Conservation (phyloP, 2,888 invertebrate genomes). For the Clanis bilineata region DNA sequence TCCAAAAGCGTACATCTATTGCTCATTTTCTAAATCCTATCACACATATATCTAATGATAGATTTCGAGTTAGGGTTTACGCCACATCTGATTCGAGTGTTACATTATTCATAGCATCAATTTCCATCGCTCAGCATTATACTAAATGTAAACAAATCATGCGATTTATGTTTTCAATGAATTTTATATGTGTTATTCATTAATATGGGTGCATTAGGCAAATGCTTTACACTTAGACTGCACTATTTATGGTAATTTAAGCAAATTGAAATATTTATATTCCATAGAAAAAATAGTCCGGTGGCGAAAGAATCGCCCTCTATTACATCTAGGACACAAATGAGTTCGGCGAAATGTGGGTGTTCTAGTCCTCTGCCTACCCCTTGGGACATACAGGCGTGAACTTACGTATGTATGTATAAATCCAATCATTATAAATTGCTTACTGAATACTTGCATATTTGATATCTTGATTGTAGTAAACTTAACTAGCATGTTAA, state of each 20-base stretch:
- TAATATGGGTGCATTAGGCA: neutral
- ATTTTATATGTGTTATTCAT: neutral
- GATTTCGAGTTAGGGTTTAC: neutral
- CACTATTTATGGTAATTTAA: neutral
- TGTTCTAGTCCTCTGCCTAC: too few species aligned
- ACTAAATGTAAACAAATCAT: neutral
- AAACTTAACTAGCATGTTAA: too few species aligned
- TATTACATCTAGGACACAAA: too few species aligned
- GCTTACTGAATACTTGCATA: too few species aligned
- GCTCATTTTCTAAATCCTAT: neutral
- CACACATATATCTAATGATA: neutral
- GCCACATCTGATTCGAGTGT: neutral
- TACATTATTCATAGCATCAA: neutral
- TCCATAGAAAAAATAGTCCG: too few species aligned
- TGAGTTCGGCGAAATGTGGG: too few species aligned
- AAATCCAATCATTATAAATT: too few species aligned
- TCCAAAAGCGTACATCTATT: neutral
- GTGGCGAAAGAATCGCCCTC: too few species aligned
- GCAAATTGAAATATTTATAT: too few species aligned
- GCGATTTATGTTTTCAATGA: neutral
- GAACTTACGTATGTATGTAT: too few species aligned
- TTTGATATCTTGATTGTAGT: too few species aligned
- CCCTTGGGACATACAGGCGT: too few species aligned
- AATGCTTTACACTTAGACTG: neutral
- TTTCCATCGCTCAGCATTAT: neutral